These are phyloP conservation scores for Hydrolagus affinis DNA, from an alignment of 2,113 vertebrate species.

Conservation along the genomic window DNA sequence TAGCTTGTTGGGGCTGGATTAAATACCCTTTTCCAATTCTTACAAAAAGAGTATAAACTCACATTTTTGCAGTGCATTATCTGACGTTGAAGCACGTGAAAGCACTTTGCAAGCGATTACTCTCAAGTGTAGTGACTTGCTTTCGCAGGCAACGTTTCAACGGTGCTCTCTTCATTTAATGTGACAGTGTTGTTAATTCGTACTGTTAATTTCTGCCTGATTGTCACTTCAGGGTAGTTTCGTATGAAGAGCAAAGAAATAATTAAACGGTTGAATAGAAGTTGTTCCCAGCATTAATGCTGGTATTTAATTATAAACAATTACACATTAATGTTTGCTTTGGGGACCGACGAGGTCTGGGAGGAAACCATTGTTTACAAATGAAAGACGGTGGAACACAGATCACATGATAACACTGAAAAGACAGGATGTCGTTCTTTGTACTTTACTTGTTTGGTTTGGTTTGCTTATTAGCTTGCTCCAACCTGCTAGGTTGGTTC, in stretches of 20 bases:
- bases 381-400: slow-evolving; percentile 10
- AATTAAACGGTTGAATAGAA: not conserved
- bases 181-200: not conserved
- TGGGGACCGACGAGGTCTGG: not conserved
- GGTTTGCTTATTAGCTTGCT: slow-evolving; percentile 5
- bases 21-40: too few relatives aligned
- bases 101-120: too few relatives aligned
- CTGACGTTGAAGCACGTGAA: too few relatives aligned
- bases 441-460: slow-evolving; percentile 14
- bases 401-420: not conserved
- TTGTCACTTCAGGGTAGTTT: not conserved
- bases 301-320: not conserved
- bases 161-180: not conserved
- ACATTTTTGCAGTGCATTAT: too few relatives aligned
- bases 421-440: slow-evolving; percentile 20
- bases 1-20: too few relatives aligned
- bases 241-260: not conserved
- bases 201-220: not conserved
- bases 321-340: slow-evolving; percentile 12
- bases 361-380: slow-evolving; percentile 16
- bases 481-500: not conserved
- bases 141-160: not conserved
- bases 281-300: not conserved
- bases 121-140: too few relatives aligned
- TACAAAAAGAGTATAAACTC: too few relatives aligned